Evolutionary conservation across 2,797 vertebrate genomes (phyloP).

Genomic region (Lepus townsendii): DNA sequence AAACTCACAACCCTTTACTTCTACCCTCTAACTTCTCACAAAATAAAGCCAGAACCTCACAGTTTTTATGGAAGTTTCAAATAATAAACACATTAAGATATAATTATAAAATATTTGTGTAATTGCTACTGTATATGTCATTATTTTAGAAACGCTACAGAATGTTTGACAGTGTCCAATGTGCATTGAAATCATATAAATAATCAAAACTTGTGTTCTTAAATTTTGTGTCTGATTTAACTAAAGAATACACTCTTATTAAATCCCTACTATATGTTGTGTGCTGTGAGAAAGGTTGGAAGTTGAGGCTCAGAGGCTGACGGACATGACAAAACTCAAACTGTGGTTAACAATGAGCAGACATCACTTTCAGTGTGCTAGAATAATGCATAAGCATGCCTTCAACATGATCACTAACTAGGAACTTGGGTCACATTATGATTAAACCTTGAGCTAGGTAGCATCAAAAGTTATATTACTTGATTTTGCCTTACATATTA

Average conservation of each 20-base stretch:
- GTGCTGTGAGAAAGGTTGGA: background rate
- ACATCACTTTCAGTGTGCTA: background rate
- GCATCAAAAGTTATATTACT: background rate
- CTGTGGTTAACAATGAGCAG: background rate
- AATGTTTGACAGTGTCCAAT: background rate
- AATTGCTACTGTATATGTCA: background rate
- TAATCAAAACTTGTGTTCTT: background rate
- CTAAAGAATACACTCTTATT: background rate
- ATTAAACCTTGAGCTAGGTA: background rate
- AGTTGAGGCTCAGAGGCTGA: background rate
- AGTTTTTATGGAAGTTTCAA: background rate
- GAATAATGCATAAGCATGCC: background rate
- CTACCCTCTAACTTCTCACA: background rate
- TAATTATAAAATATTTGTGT: background rate
- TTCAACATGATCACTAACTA: background rate
- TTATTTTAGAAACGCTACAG: background rate
- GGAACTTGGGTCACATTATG: background rate
- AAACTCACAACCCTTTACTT: background rate
- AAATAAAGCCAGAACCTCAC: conserved; percentile 3
- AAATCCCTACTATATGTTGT: background rate
- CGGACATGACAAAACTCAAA: background rate
- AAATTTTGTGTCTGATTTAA: conserved; percentile 26
- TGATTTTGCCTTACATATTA: background rate
- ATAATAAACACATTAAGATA: conserved; percentile 10
- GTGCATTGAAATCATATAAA: background rate